These are phyloP conservation scores for Dolichoris vasculosae DNA, from an alignment of 1,140 invertebrate species.

Conservation along the genomic window DNA sequence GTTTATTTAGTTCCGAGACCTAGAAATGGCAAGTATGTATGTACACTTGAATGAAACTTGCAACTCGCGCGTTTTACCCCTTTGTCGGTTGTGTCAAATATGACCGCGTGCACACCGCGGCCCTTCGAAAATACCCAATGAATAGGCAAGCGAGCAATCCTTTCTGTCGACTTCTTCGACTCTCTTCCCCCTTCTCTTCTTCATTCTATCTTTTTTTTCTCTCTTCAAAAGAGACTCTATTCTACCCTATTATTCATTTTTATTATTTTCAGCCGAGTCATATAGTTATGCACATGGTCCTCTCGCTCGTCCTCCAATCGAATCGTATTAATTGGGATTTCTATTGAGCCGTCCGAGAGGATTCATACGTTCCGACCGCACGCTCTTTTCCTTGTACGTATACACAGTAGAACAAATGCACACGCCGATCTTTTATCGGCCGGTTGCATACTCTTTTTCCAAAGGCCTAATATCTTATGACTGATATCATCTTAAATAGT, in stretches of 20 bases:
- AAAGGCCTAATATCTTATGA: slow-evolving; percentile 15
- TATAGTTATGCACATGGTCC: slow-evolving; percentile 18
- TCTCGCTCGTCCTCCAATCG: slow-evolving; percentile 7
- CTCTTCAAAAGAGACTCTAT: background rate
- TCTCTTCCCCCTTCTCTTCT: background rate
- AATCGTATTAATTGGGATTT: slow-evolving; percentile 51
- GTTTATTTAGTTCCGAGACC: slow-evolving; percentile 46
- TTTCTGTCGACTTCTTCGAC: slow-evolving; percentile 48
- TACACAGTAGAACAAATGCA: slow-evolving; percentile 16
- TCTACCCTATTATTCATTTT: slow-evolving; percentile 33
- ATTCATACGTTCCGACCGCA: background rate
- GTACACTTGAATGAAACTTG: slow-evolving; percentile 39
- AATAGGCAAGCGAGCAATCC: slow-evolving; percentile 43
- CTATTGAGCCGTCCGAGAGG: slow-evolving; percentile 38
- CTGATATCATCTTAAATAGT: slow-evolving; percentile 47
- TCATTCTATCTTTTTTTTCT: background rate
- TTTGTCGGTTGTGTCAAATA: slow-evolving; percentile 50
- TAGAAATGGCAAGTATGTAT: background rate
- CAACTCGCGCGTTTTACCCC: background rate
- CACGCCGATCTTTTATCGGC: slow-evolving; percentile 14
- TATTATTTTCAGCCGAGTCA: slow-evolving; percentile 46
- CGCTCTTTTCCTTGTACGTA: background rate
- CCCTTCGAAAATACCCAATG: slow-evolving; percentile 49
- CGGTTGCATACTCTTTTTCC: background rate
- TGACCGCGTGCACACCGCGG: background rate